Conservation (phyloP, 2,797 vertebrate genomes). For the Mycteria americana region DNA sequence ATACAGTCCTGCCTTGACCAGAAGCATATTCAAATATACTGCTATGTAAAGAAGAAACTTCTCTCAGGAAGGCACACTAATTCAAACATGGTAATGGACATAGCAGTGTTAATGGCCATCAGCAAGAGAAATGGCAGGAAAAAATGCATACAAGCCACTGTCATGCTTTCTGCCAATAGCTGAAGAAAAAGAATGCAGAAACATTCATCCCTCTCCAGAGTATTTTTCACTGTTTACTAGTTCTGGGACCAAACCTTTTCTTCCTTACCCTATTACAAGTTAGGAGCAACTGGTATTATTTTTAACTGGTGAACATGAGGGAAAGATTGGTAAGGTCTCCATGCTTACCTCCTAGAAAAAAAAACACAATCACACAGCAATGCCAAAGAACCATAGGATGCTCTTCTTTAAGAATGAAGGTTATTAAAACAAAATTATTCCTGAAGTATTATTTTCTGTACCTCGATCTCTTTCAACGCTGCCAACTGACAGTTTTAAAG, state of each 20-base stretch:
- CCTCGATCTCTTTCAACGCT: neutral
- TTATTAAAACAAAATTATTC: neutral
- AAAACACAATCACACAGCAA: neutral
- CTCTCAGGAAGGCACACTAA: neutral
- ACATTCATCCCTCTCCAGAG: neutral
- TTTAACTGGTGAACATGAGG: neutral
- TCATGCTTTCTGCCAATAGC: neutral
- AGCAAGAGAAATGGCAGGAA: neutral
- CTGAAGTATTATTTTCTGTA: neutral
- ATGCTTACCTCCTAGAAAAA: neutral
- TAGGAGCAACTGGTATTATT: neutral
- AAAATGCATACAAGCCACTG: neutral
- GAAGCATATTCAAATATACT: neutral
- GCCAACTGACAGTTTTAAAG: neutral
- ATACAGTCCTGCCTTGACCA: neutral
- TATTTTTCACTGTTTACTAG: neutral
- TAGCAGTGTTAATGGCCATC: neutral
- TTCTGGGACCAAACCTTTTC: neutral
- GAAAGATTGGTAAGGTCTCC: neutral
- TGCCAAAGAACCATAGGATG: neutral
- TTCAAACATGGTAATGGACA: neutral
- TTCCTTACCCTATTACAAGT: neutral
- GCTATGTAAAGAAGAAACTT: neutral
- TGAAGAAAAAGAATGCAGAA: neutral
- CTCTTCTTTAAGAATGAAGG: neutral